Evolutionary conservation across 2,888 invertebrate genomes (phyloP), one percentile per base, ranked within the genome.

Genomic region (Herminia tarsipennalis): DNA sequence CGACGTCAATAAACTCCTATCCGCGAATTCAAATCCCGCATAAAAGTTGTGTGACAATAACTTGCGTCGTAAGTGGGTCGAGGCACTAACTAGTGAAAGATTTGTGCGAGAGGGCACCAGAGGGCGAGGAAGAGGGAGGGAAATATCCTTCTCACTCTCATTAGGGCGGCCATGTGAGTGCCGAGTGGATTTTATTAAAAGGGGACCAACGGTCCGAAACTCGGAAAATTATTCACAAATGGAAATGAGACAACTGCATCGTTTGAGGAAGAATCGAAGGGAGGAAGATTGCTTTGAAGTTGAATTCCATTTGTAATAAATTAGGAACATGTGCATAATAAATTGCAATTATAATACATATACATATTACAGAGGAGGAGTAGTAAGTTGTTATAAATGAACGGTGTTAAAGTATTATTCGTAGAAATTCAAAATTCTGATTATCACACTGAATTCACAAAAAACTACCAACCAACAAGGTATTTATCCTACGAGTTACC

Each of bases 41-140:
- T 52, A 52, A 62, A 75, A 73, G 66, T 72, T 74, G 55, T 56
- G 51, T 47, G 71, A 66, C 70, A 60, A 70, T 73, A 73, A 69
- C 64, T 75, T 61, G 33, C 38, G 43, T 47, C 52, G 52, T 57
- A 69, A 69, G 63, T 65, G 54, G 69, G 66, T 61, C 58, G 51
- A 40, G 27, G 43, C 48, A 66, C 69, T 73, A 73, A 75, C 68
- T 71, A 62, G 45, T 36, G 46, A 56, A 70, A 75, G 72, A 76
- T 74, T 76, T 76, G 72, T 70, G 45, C 25, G 61, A 51, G 20
- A 27, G 29, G 24, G 13, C 13, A 14, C 4, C 5, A 8, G 35
- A 42, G 20, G 42, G 16, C n/a, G 5, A 10, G 30, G 32, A 24
- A 44, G 51, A 48, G 2, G 4, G 13, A 34, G 5, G 21, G 34